Conservation (phyloP, 2,797 vertebrate species). For the Falco biarmicus region DNA sequence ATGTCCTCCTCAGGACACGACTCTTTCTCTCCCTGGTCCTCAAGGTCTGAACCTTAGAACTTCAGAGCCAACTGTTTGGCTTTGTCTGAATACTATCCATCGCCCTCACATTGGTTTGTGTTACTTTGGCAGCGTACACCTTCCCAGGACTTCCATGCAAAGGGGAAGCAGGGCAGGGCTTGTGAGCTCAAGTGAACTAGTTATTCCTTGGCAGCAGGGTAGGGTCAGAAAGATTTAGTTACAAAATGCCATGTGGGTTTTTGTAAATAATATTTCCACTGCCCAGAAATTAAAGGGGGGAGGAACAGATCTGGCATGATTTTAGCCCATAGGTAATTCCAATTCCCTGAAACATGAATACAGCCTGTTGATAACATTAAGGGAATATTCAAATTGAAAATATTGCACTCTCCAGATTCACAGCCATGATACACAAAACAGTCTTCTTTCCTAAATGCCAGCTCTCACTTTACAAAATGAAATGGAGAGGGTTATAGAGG, state of each 20-base stretch:
- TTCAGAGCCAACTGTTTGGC: background rate
- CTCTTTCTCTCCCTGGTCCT: background rate
- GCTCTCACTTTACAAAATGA: background rate
- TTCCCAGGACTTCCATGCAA: conserved; percentile 11
- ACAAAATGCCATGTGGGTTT: background rate
- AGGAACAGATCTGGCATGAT: conserved; percentile 15
- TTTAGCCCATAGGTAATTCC: conserved; percentile 5
- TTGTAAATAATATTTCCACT: background rate
- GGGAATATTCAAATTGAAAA: conserved; percentile 50
- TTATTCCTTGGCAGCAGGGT: background rate
- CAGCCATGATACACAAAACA: background rate
- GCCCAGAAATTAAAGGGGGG: background rate
- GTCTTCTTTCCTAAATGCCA: background rate
- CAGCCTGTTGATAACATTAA: background rate
- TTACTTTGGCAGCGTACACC: background rate
- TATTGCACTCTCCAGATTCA: conserved; percentile 16
- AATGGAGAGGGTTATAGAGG: background rate
- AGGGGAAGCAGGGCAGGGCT: background rate
- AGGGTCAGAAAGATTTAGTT: conserved; percentile 15
- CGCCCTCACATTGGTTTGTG: background rate
- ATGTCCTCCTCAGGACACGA: background rate
- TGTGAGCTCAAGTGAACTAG: background rate
- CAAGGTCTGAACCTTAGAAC: background rate
- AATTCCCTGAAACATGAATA: conserved; percentile 8
- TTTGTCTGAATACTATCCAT: background rate